Base-by-base conservation (phyloP, 2,888 invertebrate genomes). In the Limenitis camilla region DNA sequence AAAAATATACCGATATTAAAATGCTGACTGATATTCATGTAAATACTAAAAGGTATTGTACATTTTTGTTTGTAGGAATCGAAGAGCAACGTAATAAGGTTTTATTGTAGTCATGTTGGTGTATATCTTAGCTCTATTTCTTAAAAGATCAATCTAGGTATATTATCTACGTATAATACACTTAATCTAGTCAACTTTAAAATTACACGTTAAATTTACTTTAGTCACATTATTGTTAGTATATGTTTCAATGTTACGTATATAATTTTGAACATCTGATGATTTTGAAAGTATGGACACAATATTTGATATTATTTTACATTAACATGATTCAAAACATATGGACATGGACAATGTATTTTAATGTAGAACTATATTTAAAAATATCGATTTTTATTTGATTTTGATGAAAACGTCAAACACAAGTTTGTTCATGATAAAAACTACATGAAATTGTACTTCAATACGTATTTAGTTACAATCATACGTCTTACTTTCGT, bases 221-320 rank as follows among this genome's bases (percentile, higher is more conserved):
- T 85, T 85, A 84, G 83, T 82, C 82, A 85, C 80, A 84, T 84
- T 85, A 85, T 83, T 83, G 83, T 81, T 72, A 80, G 81, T 85
- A 87, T 86, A 86, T 86, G 87, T 86, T 81, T 84, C 81, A 81
- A 80, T 72, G 81, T 87, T 87, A 87, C 87, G 87, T 87, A 87
- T 87, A 85, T 87, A 85, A 82, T 86, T 87, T 87, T 87, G 87
- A 86, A 87, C 86, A 84, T 84, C 76, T 74, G 81, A 84, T 82
- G 80, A 83, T 73, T 80, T 70, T 69, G 73, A 72, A 69, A 68
- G 65, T 65, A 67, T 72, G 78, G 78, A 78, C 79, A 72, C 71
- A 65, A 63, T 65, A 63, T 68, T 69, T 62, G 64, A 60, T 61
- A 68, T 65, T 66, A 46, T 48, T 50, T 43, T 56, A 53, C 44